These are phyloP conservation scores for Arenaria interpres DNA, from an alignment of 2,113 vertebrate species.

Conservation along the genomic window DNA sequence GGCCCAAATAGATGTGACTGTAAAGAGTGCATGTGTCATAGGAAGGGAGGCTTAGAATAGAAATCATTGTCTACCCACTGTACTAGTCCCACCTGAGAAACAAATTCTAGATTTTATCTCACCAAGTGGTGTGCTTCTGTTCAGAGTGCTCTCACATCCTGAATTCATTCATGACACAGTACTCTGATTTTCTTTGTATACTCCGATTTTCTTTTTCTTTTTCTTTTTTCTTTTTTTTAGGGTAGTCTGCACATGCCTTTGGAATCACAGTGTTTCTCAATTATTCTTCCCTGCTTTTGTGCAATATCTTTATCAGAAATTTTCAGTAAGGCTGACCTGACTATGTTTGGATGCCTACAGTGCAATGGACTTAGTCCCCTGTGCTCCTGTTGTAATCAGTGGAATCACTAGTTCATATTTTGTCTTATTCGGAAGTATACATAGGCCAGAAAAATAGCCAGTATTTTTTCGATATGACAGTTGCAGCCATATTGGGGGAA, in stretches of 20 bases:
- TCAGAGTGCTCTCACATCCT: background rate
- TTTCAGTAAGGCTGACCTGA: background rate
- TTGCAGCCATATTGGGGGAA: background rate
- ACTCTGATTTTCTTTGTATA: background rate
- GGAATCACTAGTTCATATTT: background rate
- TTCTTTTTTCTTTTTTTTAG: background rate
- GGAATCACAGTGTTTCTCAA: background rate
- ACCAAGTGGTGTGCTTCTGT: background rate
- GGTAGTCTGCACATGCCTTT: background rate
- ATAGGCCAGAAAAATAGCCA: background rate
- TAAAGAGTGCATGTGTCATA: background rate
- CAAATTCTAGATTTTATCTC: background rate
- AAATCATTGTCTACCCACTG: background rate
- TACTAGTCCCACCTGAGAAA: background rate
- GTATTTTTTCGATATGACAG: background rate
- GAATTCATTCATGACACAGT: background rate
- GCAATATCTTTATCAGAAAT: background rate
- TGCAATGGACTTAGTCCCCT: background rate
- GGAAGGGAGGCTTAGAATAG: background rate
- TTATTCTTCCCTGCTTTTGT: background rate
- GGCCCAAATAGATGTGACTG: background rate
- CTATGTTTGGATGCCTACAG: background rate
- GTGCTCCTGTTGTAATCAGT: background rate
- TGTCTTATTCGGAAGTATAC: background rate
- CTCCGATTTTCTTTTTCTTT: background rate